phyloP scores from a whole-genome alignment of 2,797 vertebrate species.

The Tinamus major region DNA sequence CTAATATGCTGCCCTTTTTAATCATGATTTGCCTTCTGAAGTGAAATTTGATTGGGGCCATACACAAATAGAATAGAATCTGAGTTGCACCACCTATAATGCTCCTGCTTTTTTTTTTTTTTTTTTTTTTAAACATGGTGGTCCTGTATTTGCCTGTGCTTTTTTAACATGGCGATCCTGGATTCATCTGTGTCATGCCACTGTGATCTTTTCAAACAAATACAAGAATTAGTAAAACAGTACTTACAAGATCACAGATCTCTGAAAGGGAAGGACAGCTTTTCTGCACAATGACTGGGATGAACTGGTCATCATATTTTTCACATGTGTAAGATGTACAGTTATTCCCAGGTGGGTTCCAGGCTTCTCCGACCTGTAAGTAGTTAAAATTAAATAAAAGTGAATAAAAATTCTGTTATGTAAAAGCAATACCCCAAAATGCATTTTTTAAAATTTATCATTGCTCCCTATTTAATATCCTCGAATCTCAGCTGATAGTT shows the following conservation, averaged over 20 bases:
- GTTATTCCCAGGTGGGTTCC: conserved; percentile 44
- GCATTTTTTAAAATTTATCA: not conserved
- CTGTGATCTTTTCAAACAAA: not conserved
- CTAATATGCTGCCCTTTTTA: not conserved
- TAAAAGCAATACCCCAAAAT: not conserved
- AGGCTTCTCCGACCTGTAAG: conserved; percentile 73
- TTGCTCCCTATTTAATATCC: not conserved
- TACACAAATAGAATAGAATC: not conserved
- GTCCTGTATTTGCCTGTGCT: not conserved
- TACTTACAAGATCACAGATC: conserved; percentile 72
- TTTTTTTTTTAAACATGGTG: not conserved
- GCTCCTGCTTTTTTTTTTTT: not conserved
- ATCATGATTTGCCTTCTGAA: not conserved
- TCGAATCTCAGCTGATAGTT: not conserved
- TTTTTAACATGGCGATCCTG: not conserved
- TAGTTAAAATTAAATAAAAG: not conserved
- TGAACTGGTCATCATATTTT: conserved; percentile 1
- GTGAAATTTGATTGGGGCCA: not conserved
- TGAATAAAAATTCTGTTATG: not conserved
- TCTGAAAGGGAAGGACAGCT: conserved; percentile 47
- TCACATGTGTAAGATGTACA: conserved; percentile 76
- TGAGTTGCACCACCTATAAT: not conserved
- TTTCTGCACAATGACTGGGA: conserved; percentile 42
- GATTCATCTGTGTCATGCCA: not conserved
- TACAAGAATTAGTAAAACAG: not conserved